phyloP scores from a whole-genome alignment of 1,140 invertebrate genomes.

The Drosophila jambulina region DNA sequence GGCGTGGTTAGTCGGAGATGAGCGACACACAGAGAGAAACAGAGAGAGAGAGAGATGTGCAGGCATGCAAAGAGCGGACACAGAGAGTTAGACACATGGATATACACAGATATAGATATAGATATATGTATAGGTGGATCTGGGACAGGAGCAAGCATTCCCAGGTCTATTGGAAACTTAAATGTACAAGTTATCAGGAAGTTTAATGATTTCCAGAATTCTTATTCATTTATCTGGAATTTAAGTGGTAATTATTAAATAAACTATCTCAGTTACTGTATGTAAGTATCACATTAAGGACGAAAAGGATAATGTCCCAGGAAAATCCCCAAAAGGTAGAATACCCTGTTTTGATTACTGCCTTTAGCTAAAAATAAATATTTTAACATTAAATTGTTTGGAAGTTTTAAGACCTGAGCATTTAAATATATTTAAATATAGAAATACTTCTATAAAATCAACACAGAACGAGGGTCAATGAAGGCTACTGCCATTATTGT shows the following conservation, averaged over 20 bases:
- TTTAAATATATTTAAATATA: neutral
- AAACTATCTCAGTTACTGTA: constrained; percentile 5
- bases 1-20: constrained; percentile 47
- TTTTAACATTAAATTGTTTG: neutral
- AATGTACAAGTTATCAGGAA: no score
- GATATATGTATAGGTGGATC: neutral
- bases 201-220: neutral
- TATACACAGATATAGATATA: constrained; percentile 50
- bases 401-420: neutral
- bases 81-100: constrained; percentile 53
- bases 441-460: neutral
- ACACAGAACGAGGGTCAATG: neutral
- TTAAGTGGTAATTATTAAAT: constrained; percentile 8
- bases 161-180: neutral
- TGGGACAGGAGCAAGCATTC: neutral
- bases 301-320: neutral
- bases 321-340: neutral
- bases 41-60: constrained; percentile 44
- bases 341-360: neutral
- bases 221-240: neutral
- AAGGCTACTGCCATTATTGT: no score
- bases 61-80: constrained; percentile 66
- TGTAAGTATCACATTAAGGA: neutral
- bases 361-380: neutral
- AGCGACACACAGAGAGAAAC: constrained; percentile 26